Percentiles rank a stretch among this genome's conserved stretches.
These are phyloP conservation scores for Poecilus cupreus DNA, from an alignment of 2,888 invertebrate genomes.

Conservation along the genomic window DNA sequence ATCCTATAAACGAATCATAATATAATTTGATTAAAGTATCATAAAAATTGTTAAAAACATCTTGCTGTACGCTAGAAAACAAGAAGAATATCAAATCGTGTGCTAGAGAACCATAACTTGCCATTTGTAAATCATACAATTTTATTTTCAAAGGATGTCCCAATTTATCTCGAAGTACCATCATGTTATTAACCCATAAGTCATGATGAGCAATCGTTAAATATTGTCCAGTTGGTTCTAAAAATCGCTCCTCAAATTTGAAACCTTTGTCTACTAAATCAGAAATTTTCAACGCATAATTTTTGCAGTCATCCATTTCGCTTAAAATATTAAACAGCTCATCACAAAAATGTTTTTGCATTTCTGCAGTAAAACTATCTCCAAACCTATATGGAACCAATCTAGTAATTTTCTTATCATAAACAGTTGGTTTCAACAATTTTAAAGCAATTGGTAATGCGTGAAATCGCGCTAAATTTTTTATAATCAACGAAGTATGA, in stretches of 20 bases:
- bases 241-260: slow-evolving; percentile 61
- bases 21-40: slow-evolving; percentile 73
- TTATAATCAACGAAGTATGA: slow-evolving; percentile 70
- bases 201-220: slow-evolving; percentile 73
- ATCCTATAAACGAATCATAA: slow-evolving; percentile 73
- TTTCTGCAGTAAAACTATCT: slow-evolving; percentile 67
- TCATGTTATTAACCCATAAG: slow-evolving; percentile 75
- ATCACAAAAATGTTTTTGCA: slow-evolving; percentile 66
- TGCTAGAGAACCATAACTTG: slow-evolving; percentile 71
- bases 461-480: slow-evolving; percentile 73
- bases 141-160: slow-evolving; percentile 67
- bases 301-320: slow-evolving; percentile 59
- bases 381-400: slow-evolving; percentile 69
- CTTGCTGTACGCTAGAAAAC: slow-evolving; percentile 70
- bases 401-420: slow-evolving; percentile 69
- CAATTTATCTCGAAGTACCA: slow-evolving; percentile 70
- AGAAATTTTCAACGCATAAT: slow-evolving; percentile 28
- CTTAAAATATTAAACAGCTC: slow-evolving; percentile 62
- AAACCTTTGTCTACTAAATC: slow-evolving; percentile 49
- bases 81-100: slow-evolving; percentile 74
- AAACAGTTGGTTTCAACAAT: slow-evolving; percentile 68
- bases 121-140: slow-evolving; percentile 75
- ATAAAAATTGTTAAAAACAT: slow-evolving; percentile 68
- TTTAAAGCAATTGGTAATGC: slow-evolving; percentile 74
- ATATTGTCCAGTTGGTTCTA: slow-evolving; percentile 70